Base-by-base conservation (phyloP, 2,113 vertebrate species). In the Sander lucioperca region DNA sequence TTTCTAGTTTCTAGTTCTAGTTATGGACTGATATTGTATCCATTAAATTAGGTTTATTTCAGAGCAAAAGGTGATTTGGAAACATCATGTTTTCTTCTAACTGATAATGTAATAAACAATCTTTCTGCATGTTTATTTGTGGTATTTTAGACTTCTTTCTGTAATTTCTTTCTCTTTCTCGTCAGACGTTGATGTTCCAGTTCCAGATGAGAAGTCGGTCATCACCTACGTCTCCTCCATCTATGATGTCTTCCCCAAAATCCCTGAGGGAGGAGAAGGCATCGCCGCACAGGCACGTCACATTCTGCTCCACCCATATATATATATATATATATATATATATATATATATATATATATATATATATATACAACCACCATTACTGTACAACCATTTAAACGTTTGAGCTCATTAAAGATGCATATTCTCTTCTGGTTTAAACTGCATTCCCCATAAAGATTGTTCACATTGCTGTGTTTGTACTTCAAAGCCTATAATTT, bases 151-250 rank as follows among this genome's bases (percentile, higher is more conserved):
- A 5, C 45, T 30, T 56, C 12, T 54, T 36, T 45, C 14, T 64
- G 9, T 62, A 51, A 62, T 36, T 9, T 14, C 4, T 43, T n/a
- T 69, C 13, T 81, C 13, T 45, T 6, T 58, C 50, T 77, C 11
- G n/a, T 6, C 92, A 99, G 99, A 99, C 0, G 99, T 99, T 71
- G 98, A 99, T 3, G 99, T 99, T 25, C 94, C 97, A 15, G 97
- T 97, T 75, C 99, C 99, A 0, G 99, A 99, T 74, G 99, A 99
- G 94, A 99, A 99, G 92, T 99, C 99, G 0, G 97, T 99, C 84
- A 99, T 99, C 94, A 99, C 99, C 67, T 99, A 99, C 0, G 99
- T 99, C 90, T 99, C 97, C 87, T 99, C 99, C 30, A 99, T 99
- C 94, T 99, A 99, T 1, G 99, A 99, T 94, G 98, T 97, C 94